These are phyloP conservation scores for Tenthredo amoena DNA, from an alignment of 2,888 invertebrate genomes.

Conservation along the genomic window DNA sequence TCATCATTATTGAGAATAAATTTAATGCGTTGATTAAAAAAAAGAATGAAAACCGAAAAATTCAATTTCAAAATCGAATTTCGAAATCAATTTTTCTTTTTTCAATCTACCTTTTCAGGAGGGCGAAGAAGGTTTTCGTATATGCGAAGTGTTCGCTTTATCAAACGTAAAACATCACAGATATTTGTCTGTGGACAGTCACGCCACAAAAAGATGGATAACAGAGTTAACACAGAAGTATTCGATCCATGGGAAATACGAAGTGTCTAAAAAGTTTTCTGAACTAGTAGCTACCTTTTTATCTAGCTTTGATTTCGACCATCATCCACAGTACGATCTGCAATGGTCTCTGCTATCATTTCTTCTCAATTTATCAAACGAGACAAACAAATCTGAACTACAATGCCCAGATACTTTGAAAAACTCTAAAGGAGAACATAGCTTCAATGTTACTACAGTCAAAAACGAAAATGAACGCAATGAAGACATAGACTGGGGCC, in stretches of 20 bases:
- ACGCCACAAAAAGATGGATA: slow-evolving; percentile 77
- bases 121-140: slow-evolving; percentile 74
- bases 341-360: slow-evolving; percentile 79
- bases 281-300: slow-evolving; percentile 73
- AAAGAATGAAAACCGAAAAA: background rate
- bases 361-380: slow-evolving; percentile 76
- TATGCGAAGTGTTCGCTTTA: slow-evolving; percentile 75
- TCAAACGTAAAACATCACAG: slow-evolving; percentile 78
- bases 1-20: too few species aligned
- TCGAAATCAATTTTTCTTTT: slow-evolving; percentile 7
- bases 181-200: slow-evolving; percentile 77
- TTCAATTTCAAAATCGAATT: background rate
- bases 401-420: slow-evolving; percentile 60
- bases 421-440: slow-evolving; percentile 62
- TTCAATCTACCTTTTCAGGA: slow-evolving; percentile 66
- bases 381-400: slow-evolving; percentile 70
- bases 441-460: slow-evolving; percentile 59
- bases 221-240: slow-evolving; percentile 78
- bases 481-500: slow-evolving; percentile 79
- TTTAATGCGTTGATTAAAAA: too few species aligned
- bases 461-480: slow-evolving; percentile 69
- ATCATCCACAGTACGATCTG: slow-evolving; percentile 77
- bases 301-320: slow-evolving; percentile 72
- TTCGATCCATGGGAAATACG: slow-evolving; percentile 77
- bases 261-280: slow-evolving; percentile 76